Evolutionary conservation across 2,113 vertebrate species (phyloP).

Genomic region (Phyllostomus hastatus): DNA sequence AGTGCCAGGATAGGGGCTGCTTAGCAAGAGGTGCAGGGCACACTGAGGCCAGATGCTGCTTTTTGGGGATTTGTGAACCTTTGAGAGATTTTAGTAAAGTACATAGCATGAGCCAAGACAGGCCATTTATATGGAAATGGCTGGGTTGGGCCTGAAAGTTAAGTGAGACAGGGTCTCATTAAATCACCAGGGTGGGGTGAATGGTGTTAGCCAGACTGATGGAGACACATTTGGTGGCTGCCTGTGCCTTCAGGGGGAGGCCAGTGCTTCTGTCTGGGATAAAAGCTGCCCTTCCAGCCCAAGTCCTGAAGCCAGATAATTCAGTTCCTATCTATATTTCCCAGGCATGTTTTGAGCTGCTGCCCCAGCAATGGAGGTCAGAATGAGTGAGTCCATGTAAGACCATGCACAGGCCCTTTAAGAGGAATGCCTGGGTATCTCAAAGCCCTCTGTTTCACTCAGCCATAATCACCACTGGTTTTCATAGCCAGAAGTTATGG

Average conservation of each 20-base stretch:
- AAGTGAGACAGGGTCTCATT: not conserved
- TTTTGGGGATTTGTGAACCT: not conserved
- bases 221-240: not conserved
- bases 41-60: not conserved
- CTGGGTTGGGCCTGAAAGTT: not conserved
- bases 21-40: not conserved
- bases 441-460: not conserved
- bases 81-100: not conserved
- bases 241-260: not conserved
- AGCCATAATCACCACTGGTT: not conserved
- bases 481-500: not conserved
- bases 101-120: not conserved
- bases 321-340: not conserved
- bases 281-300: not conserved
- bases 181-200: not conserved
- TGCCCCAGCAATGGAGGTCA: not conserved
- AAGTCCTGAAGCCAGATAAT: not conserved
- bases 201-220: not conserved
- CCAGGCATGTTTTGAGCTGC: not conserved
- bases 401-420: not conserved
- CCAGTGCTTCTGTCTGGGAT: not conserved
- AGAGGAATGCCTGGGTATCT: not conserved
- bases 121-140: not conserved
- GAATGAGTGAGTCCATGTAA: not conserved
- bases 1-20: not conserved